These are phyloP conservation scores for Eupithecia subfuscata DNA, from an alignment of 2,888 invertebrate genomes.

Conservation along the genomic window DNA sequence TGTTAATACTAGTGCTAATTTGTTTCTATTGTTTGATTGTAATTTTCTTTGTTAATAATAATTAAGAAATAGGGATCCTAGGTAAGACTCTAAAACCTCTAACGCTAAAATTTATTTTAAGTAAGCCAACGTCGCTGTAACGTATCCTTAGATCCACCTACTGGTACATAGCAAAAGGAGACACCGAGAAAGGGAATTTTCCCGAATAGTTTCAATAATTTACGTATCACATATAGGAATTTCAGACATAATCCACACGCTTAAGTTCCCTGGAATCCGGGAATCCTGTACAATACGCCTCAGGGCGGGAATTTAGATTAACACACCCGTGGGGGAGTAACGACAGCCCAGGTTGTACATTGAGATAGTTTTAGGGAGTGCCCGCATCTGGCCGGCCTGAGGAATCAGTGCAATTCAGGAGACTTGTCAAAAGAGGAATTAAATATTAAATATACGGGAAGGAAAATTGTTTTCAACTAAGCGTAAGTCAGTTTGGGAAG, in stretches of 20 bases:
- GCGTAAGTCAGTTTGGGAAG: too few relatives aligned
- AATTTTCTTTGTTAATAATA: too few relatives aligned
- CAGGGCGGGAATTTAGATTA: conserved; percentile 43
- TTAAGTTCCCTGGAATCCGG: conserved; percentile 26
- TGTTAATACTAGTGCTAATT: too few relatives aligned
- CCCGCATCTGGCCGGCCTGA: background rate
- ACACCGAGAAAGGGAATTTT: conserved; percentile 12
- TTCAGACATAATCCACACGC: conserved; percentile 30
- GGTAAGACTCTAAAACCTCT: too few relatives aligned
- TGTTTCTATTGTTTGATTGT: too few relatives aligned
- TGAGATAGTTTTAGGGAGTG: conserved; percentile 28
- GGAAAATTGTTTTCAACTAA: too few relatives aligned
- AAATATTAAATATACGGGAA: too few relatives aligned
- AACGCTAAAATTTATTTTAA: background rate
- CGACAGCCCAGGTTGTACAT: conserved; percentile 24
- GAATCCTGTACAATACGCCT: conserved; percentile 34
- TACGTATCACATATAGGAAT: conserved; percentile 26
- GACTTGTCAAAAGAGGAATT: background rate
- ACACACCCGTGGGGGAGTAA: conserved; percentile 34
- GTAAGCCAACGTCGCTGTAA: background rate
- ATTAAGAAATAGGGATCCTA: background rate
- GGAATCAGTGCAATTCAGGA: background rate
- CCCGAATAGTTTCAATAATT: conserved; percentile 23
- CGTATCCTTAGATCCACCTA: background rate
- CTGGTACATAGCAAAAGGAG: background rate